phyloP scores from a whole-genome alignment of 2,113 vertebrate species.

The Ceyx cyanopectus region DNA sequence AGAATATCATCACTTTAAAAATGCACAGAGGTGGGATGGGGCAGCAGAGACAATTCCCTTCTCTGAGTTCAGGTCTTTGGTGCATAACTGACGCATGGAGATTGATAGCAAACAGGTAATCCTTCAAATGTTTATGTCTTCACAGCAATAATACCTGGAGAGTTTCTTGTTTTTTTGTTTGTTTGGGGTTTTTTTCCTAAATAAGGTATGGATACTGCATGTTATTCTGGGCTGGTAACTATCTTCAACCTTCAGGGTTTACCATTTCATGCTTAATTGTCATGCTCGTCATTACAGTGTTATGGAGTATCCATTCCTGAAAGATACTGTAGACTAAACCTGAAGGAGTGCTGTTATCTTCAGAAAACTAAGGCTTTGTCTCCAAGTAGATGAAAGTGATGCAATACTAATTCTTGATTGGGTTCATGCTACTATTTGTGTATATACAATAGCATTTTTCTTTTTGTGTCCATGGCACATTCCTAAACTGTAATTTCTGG shows the following conservation, averaged over 20 bases:
- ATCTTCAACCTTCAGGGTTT: neutral
- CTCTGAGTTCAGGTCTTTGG: slow-evolving; percentile 4
- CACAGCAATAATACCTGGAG: neutral
- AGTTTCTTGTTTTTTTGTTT: neutral
- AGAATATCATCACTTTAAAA: neutral
- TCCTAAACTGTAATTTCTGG: slow-evolving; percentile 25
- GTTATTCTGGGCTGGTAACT: neutral
- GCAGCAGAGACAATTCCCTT: neutral
- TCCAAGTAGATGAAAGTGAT: neutral
- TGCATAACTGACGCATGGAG: neutral
- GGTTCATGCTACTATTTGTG: slow-evolving; percentile 1
- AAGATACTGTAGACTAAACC: neutral
- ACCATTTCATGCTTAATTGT: no score
- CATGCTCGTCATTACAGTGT: no score
- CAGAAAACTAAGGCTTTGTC: neutral
- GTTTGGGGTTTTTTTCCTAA: neutral
- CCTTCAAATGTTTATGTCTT: neutral
- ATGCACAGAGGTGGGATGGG: neutral
- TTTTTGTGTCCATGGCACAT: slow-evolving; percentile 44
- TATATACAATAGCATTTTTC: neutral
- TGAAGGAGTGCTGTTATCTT: neutral
- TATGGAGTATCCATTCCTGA: neutral
- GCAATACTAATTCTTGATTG: neutral
- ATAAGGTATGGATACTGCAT: neutral
- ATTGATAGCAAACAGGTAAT: neutral